Conservation (phyloP, 2,113 vertebrate genomes). For the Rhipidura dahli region DNA sequence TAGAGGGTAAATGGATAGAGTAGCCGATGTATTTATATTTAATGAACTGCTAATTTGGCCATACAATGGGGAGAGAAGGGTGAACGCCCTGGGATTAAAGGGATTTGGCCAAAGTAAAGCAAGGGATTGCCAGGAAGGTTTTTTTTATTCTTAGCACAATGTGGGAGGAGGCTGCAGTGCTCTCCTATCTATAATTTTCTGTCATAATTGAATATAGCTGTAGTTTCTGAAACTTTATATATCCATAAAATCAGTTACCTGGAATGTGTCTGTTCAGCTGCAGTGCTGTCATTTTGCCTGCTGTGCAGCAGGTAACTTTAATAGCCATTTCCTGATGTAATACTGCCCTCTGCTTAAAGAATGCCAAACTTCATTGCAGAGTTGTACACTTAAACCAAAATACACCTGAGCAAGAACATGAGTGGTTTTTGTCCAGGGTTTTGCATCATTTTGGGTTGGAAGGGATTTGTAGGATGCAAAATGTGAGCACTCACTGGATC, state of each 20-base stretch:
- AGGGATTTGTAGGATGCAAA: neutral
- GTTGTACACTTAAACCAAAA: neutral
- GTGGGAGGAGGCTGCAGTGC: neutral
- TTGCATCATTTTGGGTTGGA: neutral
- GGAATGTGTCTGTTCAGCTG: neutral
- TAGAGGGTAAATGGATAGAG: neutral
- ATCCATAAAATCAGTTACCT: neutral
- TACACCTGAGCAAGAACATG: neutral
- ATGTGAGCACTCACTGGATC: neutral
- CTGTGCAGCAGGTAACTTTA: neutral
- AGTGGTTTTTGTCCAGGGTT: neutral
- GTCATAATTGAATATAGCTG: neutral
- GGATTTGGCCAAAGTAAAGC: neutral
- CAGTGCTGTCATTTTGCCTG: neutral
- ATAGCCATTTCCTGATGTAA: conserved; percentile 33
- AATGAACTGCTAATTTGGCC: neutral
- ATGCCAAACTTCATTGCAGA: conserved; percentile 32
- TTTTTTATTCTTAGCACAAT: neutral
- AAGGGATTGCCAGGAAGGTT: neutral
- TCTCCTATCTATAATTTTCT: neutral
- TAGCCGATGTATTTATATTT: neutral
- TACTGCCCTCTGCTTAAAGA: conserved; percentile 54
- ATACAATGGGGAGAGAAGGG: neutral
- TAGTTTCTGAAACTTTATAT: neutral
- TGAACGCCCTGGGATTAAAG: neutral